These are phyloP conservation scores for Enteromius treurensis DNA, from an alignment of 2,797 vertebrate species.

Conservation along the genomic window DNA sequence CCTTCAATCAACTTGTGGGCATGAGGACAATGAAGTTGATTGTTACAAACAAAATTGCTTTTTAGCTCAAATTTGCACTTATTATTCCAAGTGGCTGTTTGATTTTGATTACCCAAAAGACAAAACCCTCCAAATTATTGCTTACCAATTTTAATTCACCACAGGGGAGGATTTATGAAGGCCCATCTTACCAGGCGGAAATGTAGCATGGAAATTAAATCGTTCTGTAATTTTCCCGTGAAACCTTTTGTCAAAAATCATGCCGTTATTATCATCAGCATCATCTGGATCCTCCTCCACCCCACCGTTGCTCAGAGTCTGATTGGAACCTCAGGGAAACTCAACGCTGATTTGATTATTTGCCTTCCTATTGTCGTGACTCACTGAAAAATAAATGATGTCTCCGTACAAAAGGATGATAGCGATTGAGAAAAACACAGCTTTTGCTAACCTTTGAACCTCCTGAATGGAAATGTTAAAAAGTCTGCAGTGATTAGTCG, in stretches of 20 bases:
- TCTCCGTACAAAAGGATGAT: constrained; percentile 20
- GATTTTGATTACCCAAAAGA: constrained; percentile 46
- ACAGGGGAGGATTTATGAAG: not conserved
- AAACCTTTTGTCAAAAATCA: constrained; percentile 45
- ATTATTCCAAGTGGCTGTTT: constrained; percentile 32
- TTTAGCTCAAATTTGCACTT: constrained; percentile 21
- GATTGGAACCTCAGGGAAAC: constrained; percentile 61
- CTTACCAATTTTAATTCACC: constrained; percentile 21
- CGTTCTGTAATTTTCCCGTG: constrained; percentile 4
- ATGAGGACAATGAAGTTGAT: constrained; percentile 30
- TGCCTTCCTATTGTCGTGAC: constrained; percentile 52
- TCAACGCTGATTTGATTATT: constrained; percentile 63
- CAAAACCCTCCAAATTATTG: constrained; percentile 18
- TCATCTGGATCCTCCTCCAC: constrained; percentile 53
- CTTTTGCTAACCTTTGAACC: not conserved
- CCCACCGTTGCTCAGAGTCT: constrained; percentile 43
- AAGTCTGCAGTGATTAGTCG: not conserved
- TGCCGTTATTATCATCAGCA: constrained; percentile 62
- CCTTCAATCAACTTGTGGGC: not conserved
- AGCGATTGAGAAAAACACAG: constrained; percentile 15
- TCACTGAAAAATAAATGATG: constrained; percentile 45
- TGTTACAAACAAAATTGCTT: constrained; percentile 6
- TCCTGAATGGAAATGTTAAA: not conserved
- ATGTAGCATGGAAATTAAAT: constrained; percentile 29
- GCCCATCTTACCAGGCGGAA: not conserved